phyloP scores from a whole-genome alignment of 2,797 vertebrate species.

The Eulemur albifrons region DNA sequence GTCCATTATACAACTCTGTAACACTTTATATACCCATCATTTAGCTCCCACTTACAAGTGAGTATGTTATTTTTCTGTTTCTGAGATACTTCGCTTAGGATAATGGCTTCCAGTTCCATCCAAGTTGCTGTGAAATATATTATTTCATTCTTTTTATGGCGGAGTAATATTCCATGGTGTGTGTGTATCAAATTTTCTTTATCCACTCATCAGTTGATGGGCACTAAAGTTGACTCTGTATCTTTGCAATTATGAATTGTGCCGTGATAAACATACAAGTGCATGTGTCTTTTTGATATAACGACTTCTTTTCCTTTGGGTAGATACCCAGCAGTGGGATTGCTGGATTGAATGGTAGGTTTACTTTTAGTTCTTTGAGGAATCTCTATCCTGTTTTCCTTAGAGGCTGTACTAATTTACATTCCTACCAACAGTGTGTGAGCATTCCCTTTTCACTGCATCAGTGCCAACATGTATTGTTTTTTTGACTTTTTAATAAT shows the following conservation, averaged over 20 bases:
- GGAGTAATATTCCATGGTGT: background rate
- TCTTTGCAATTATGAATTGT: background rate
- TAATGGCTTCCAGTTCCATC: background rate
- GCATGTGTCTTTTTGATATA: background rate
- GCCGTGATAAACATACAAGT: background rate
- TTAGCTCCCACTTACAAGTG: too few relatives aligned
- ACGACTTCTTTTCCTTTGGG: background rate
- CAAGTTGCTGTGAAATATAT: background rate
- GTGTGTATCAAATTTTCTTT: background rate
- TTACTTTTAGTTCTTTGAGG: background rate
- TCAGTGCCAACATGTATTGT: background rate
- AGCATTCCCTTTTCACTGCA: background rate
- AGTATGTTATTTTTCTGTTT: background rate
- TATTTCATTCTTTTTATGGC: background rate
- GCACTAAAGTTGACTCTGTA: background rate
- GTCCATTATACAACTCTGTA: too few relatives aligned
- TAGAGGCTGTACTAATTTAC: background rate
- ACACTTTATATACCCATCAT: too few relatives aligned
- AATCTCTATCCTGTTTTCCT: background rate
- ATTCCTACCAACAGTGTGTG: background rate
- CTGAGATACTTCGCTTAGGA: background rate
- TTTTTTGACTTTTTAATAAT: background rate
- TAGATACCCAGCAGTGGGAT: background rate
- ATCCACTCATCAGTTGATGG: background rate
- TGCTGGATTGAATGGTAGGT: background rate